phyloP scores from a whole-genome alignment of 2,888 invertebrate species.

The Lepidochitona cinerea region DNA sequence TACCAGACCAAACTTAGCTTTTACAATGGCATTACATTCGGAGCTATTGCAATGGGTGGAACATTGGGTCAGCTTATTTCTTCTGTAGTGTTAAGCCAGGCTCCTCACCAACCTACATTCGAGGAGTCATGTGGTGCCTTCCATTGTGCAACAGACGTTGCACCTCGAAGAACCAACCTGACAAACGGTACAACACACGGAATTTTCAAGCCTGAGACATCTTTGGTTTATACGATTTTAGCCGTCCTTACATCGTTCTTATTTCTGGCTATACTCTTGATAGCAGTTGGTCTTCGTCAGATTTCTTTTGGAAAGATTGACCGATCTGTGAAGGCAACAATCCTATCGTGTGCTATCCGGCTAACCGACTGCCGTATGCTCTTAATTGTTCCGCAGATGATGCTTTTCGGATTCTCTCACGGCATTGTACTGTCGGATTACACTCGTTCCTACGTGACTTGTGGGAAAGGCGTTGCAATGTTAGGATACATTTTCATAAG shows the following conservation, averaged over 20 bases:
- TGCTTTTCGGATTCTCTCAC: background rate
- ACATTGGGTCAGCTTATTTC: background rate
- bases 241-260: background rate
- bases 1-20: background rate
- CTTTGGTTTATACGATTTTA: background rate
- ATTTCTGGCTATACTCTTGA: background rate
- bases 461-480: background rate
- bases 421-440: background rate
- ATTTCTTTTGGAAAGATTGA: background rate
- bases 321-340: background rate
- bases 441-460: background rate
- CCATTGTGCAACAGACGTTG: background rate
- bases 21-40: background rate
- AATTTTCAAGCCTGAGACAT: background rate
- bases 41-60: background rate
- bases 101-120: background rate
- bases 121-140: background rate
- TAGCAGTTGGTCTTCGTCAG: background rate
- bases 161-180: background rate
- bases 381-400: background rate
- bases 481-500: background rate
- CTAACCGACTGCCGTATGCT: background rate
- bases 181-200: background rate
- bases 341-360: background rate
- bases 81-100: background rate